Percentiles rank a stretch among this genome's conserved stretches.
These are phyloP conservation scores for Tragelaphus strepsiceros DNA, from an alignment of 2,113 vertebrate genomes.

Conservation along the genomic window DNA sequence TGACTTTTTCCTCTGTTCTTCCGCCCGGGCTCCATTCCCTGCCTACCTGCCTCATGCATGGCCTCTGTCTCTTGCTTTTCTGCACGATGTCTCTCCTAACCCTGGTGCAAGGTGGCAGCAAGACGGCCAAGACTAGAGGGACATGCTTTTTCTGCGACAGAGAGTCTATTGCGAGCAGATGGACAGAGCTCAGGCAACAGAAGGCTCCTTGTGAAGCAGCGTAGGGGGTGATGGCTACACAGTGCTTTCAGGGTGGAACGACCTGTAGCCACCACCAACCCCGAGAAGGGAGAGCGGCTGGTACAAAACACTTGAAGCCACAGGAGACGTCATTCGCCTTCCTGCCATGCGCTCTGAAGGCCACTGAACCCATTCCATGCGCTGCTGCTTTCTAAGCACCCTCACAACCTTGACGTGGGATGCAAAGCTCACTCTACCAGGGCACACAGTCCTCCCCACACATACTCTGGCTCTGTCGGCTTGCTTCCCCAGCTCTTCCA, in stretches of 20 bases:
- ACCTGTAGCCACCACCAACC: not conserved
- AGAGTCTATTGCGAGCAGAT: not conserved
- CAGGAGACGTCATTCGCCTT: not conserved
- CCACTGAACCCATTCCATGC: too few relatives aligned
- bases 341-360: not conserved
- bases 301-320: not conserved
- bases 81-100: not conserved
- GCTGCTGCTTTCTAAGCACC: not conserved
- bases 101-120: not conserved
- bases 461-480: conserved; percentile 88
- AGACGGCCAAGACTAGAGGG: not conserved
- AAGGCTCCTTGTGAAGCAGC: not conserved
- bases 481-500: conserved; percentile 84
- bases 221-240: not conserved
- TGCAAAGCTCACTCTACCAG: rapidly evolving
- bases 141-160: not conserved
- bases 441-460: not conserved
- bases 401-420: rapidly evolving
- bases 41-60: not conserved
- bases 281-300: not conserved
- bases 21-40: not conserved
- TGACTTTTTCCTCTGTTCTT: not conserved
- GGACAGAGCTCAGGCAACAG: not conserved
- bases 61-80: not conserved
- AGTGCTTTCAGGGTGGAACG: not conserved